phyloP scores from a whole-genome alignment of 2,113 vertebrate species.

The Clarias gariepinus region DNA sequence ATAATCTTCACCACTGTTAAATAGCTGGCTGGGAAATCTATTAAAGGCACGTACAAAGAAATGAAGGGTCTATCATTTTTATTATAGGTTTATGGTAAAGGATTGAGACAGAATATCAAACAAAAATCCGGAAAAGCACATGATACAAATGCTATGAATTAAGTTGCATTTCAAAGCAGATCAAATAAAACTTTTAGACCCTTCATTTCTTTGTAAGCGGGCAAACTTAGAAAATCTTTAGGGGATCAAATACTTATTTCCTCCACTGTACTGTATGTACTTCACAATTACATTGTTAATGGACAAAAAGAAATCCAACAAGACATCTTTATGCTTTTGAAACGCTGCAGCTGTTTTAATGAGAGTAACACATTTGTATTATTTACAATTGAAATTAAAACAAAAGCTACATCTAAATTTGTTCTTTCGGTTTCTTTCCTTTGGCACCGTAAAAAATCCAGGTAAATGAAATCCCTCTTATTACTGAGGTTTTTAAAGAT shows the following conservation, averaged over 20 bases:
- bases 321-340: not conserved
- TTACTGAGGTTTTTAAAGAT: not conserved
- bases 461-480: not conserved
- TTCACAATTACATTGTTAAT: not conserved
- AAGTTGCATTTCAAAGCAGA: too few relatives aligned
- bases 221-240: too few relatives aligned
- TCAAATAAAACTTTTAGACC: too few relatives aligned
- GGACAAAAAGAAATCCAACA: not conserved
- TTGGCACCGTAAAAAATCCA: constrained; percentile 51
- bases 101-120: too few relatives aligned
- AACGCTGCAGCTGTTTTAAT: constrained; percentile 35
- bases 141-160: too few relatives aligned
- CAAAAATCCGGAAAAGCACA: too few relatives aligned
- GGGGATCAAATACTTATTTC: too few relatives aligned
- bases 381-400: constrained; percentile 40
- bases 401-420: constrained; percentile 21
- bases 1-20: not conserved
- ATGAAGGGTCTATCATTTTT: too few relatives aligned
- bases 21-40: not conserved
- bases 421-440: not conserved
- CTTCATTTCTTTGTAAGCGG: too few relatives aligned
- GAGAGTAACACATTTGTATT: constrained; percentile 6
- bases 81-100: too few relatives aligned
- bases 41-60: too few relatives aligned
- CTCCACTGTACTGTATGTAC: too few relatives aligned